phyloP scores from a whole-genome alignment of 2,888 invertebrate species.

The Chrysina gloriosa region DNA sequence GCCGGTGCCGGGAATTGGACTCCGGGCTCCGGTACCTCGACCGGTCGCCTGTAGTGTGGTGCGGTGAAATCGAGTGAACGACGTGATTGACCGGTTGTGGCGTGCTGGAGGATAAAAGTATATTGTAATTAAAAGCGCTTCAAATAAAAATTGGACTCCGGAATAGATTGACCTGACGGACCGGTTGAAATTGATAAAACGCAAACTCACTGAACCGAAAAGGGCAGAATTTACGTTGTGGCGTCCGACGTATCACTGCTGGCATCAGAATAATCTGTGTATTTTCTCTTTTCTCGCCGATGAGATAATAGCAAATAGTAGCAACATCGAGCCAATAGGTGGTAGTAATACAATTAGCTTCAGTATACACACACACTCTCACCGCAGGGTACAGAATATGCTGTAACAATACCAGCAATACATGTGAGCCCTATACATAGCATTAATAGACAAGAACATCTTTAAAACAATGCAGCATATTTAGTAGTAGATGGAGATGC shows the following conservation, averaged over 20 bases:
- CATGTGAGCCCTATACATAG: no score
- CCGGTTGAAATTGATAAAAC: slow-evolving; percentile 33
- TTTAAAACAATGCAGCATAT: no score
- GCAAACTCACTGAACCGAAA: slow-evolving; percentile 22
- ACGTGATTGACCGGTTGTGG: slow-evolving; percentile 32
- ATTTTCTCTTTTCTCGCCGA: not conserved
- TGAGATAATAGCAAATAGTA: no score
- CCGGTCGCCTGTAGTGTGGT: not conserved
- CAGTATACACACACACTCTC: no score
- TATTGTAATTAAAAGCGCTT: slow-evolving; percentile 35
- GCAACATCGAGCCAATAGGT: no score
- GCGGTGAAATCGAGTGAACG: slow-evolving; percentile 16
- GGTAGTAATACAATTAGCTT: no score
- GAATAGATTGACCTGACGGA: slow-evolving; percentile 9
- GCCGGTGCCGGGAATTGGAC: not conserved
- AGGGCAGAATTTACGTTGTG: slow-evolving; percentile 26
- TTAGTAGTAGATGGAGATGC: no score
- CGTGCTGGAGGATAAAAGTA: slow-evolving; percentile 24
- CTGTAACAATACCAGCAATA: no score
- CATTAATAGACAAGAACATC: no score
- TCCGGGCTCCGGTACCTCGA: not conserved
- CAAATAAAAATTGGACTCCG: slow-evolving; percentile 28
- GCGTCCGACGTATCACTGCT: slow-evolving; percentile 10
- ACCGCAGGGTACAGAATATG: no score
- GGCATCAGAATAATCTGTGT: slow-evolving; percentile 21